These are phyloP conservation scores for Lepidurus arcticus DNA, from an alignment of 1,140 invertebrate genomes.

Conservation along the genomic window DNA sequence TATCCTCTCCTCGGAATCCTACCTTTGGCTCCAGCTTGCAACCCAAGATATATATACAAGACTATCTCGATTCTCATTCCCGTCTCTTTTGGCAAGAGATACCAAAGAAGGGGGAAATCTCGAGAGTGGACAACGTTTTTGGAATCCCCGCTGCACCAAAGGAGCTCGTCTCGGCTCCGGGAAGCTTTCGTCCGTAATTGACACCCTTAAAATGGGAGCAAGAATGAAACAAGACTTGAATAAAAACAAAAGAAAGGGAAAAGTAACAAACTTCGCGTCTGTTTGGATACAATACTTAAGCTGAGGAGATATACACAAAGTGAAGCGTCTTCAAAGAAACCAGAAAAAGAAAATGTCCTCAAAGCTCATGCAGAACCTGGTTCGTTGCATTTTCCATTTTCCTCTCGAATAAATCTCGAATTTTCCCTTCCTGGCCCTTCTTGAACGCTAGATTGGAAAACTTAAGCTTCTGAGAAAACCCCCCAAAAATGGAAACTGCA, in stretches of 20 bases:
- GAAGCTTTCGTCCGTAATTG: constrained; percentile 14
- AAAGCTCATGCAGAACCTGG: not conserved
- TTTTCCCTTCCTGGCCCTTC: not conserved
- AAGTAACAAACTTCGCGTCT: not conserved
- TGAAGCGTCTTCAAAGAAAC: not conserved
- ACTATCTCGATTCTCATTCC: not conserved
- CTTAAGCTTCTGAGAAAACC: not conserved
- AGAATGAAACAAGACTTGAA: not conserved
- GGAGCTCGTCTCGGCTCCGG: not conserved
- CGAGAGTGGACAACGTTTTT: not conserved
- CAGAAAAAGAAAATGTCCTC: not conserved
- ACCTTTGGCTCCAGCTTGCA: not conserved
- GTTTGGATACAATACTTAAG: not conserved
- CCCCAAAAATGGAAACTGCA: not conserved
- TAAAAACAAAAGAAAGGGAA: not conserved
- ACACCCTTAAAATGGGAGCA: not conserved
- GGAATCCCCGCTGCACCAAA: not conserved
- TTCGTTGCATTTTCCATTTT: not conserved
- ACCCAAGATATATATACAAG: not conserved
- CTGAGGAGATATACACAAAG: not conserved
- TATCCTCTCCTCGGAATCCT: not conserved
- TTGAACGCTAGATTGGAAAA: not conserved
- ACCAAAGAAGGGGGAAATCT: not conserved
- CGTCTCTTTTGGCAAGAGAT: not conserved
- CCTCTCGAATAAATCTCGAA: not conserved